Conservation (phyloP, 2,888 invertebrate species). For the Mayetiola destructor region DNA sequence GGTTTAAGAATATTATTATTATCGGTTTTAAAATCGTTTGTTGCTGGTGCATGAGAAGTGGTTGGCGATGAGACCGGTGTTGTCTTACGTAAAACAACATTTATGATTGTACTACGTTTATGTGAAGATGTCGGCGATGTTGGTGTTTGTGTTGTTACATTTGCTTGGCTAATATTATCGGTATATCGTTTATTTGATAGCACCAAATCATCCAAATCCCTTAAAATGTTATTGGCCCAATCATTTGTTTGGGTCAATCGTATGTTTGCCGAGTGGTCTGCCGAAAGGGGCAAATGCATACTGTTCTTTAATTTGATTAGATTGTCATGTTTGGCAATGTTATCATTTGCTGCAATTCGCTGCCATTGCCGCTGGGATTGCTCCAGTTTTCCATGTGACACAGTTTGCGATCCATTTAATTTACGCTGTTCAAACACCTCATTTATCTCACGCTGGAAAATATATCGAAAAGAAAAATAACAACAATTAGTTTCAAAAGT, state of each 20-base stretch:
- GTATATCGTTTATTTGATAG: conserved; percentile 27
- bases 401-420: conserved; percentile 22
- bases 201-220: conserved; percentile 35
- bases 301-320: not conserved
- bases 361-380: not conserved
- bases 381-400: not conserved
- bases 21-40: conserved; percentile 5
- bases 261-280: not conserved
- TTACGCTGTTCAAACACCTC: conserved; percentile 33
- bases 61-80: conserved; percentile 7
- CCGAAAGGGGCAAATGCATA: not conserved
- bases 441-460: conserved; percentile 33
- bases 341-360: too few species aligned
- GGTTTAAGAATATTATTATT: conserved; percentile 30
- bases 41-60: conserved; percentile 3
- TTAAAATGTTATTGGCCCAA: conserved; percentile 35
- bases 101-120: conserved; percentile 9
- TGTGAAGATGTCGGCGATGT: conserved; percentile 1
- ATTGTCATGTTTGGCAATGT: not conserved
- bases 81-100: conserved; percentile 8
- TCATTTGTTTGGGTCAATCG: conserved; percentile 14
- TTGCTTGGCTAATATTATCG: not conserved
- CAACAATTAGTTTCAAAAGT: not conserved
- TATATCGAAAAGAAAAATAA: not conserved
- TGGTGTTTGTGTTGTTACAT: not conserved